Conservation (phyloP, 2,797 vertebrate species). For the Cirrhinus mrigala region DNA sequence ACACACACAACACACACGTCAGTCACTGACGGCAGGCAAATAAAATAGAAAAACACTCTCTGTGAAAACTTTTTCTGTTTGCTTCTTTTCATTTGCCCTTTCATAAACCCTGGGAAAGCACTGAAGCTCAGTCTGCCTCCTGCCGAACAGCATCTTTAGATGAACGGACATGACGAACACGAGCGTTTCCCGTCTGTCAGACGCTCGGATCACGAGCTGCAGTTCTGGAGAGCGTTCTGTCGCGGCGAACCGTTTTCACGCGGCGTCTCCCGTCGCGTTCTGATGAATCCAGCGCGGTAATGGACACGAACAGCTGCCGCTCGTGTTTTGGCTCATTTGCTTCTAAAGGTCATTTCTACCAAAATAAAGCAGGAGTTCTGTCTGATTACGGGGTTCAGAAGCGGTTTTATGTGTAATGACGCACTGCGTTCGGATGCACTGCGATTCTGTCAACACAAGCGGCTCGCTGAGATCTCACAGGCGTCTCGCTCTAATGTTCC, state of each 20-base stretch:
- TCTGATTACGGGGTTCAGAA: background rate
- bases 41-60: too few species aligned
- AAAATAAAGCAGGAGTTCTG: background rate
- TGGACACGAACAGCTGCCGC: background rate
- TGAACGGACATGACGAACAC: too few species aligned
- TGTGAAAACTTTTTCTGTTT: too few species aligned
- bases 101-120: too few species aligned
- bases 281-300: background rate
- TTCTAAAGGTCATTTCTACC: background rate
- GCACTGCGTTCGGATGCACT: background rate
- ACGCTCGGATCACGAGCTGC: too few species aligned
- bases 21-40: background rate
- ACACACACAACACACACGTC: slow-evolving; percentile 10
- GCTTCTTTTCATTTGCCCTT: too few species aligned
- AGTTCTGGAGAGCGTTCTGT: too few species aligned
- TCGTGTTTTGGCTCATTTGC: background rate
- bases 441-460: background rate
- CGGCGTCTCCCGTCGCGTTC: background rate
- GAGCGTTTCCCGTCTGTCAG: too few species aligned
- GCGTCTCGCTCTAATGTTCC: background rate
- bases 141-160: too few species aligned
- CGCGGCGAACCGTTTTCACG: too few species aligned
- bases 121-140: too few species aligned
- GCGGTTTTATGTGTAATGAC: background rate
- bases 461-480: background rate